These are phyloP conservation scores for Steinernema scapterisci DNA, from an alignment of 2,888 invertebrate species.

Conservation along the genomic window DNA sequence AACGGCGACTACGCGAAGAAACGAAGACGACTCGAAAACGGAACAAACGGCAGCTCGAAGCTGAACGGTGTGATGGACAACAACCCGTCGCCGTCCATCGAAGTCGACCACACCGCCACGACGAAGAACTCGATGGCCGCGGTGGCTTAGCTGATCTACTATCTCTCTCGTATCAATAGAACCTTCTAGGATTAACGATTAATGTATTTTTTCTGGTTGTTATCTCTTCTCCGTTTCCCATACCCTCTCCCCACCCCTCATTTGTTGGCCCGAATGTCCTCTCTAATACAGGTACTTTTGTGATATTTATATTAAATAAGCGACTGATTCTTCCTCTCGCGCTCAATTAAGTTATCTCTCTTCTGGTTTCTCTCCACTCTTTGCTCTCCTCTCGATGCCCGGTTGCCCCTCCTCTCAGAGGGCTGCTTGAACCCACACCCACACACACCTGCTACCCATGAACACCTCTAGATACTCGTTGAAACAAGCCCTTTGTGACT, in stretches of 20 bases:
- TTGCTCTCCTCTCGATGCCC: background rate
- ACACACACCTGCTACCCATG: background rate
- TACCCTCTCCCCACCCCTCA: background rate
- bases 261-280: slow-evolving; percentile 29
- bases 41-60: slow-evolving; percentile 27
- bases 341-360: slow-evolving; percentile 28
- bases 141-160: background rate
- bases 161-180: background rate
- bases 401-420: background rate
- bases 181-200: slow-evolving; percentile 8
- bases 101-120: slow-evolving; percentile 31
- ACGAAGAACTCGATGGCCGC: slow-evolving; percentile 32
- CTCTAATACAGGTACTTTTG: slow-evolving; percentile 30
- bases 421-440: background rate
- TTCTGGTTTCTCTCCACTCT: background rate
- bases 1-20: slow-evolving; percentile 20
- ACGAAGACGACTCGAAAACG: slow-evolving; percentile 16
- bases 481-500: slow-evolving; percentile 11
- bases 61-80: slow-evolving; percentile 8
- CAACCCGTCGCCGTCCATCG: slow-evolving; percentile 1
- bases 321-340: slow-evolving; percentile 30
- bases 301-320: slow-evolving; percentile 18
- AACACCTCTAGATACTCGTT: slow-evolving; percentile 28
- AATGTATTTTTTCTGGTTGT: slow-evolving; percentile 21
- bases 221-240: slow-evolving; percentile 2